Base-by-base conservation (phyloP, 2,797 vertebrate species). In the Coreius guichenoti region DNA sequence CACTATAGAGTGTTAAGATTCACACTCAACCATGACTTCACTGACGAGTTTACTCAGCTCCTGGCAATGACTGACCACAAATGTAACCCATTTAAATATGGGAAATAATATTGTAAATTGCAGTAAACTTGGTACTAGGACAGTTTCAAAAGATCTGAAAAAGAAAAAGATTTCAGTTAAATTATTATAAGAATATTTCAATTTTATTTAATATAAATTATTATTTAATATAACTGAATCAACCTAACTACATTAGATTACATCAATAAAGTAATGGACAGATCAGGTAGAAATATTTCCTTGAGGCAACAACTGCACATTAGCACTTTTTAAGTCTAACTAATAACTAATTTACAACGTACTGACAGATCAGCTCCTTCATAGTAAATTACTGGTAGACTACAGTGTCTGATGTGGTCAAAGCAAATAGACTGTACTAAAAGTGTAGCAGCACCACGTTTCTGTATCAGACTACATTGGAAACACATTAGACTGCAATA, bases 1-100 rank as follows among this genome's bases (percentile, higher is more conserved):
- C 21, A 72, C 69, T 31, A 11, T 13, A 56, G 51, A 58, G 67
- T 79, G 83, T 79, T 23, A 54, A 31, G 8, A n/a, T 68, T 70
- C 43, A 43, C 51, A 54, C 82, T 26, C 17, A 36, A 19, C 39
- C 58, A 47, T 63, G 56, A 75, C 29, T 76, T 75, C 33, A 47
- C 6, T 49, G 58, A 67, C 1, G 45, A 56, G 36, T n/a, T 58
- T 36, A 47, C 23, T 82, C 36, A 33, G 12, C 26, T 65, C 17
- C 19, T 67, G 43, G 9, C 17, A 49, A 49, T 31, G 77, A 49
- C 77, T 31, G 77, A 67, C 58, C 39, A 36, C 74, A 67, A 65
- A 33, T 47, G 12, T 67, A 1, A 49, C 65, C 8, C 26, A 63
- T 0, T 8, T 43, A 29, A 79, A 45, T 19, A 17, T 69, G 47